Percentiles rank a stretch among this genome's conserved stretches.
Conservation (phyloP, 2,888 invertebrate genomes). For the Coremacera marginata region DNA sequence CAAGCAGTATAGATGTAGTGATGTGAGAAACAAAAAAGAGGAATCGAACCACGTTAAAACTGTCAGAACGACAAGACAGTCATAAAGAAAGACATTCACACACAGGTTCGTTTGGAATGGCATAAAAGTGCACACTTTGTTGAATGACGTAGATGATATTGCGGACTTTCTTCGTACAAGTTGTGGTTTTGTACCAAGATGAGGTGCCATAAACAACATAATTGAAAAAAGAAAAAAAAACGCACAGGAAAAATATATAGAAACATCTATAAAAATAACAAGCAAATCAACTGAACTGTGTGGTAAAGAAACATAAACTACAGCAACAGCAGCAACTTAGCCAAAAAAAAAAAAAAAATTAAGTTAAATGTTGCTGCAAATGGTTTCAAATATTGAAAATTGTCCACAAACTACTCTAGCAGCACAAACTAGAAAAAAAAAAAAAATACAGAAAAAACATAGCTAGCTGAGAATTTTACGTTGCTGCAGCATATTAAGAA, state of each 20-base stretch:
- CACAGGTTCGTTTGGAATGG: not conserved
- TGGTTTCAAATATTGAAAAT: not conserved
- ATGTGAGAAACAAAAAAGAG: too few relatives aligned
- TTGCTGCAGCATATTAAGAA: not conserved
- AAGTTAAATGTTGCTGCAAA: not conserved
- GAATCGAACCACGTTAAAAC: not conserved
- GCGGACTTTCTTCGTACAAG: not conserved
- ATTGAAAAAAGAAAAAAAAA: not conserved
- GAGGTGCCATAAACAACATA: not conserved
- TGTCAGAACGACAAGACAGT: not conserved
- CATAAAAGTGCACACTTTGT: too few relatives aligned
- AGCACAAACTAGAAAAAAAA: not conserved
- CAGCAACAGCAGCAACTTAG: not conserved
- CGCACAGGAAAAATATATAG: not conserved
- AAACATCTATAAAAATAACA: constrained; percentile 3
- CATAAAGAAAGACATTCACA: not conserved
- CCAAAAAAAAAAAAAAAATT: not conserved
- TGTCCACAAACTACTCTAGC: not conserved
- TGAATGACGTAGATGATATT: not conserved
- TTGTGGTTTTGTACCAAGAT: not conserved
- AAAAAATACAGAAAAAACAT: too few relatives aligned
- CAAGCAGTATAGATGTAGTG: not conserved
- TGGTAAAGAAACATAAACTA: not conserved
- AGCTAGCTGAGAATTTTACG: too few relatives aligned
- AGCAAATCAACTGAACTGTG: not conserved